These are phyloP conservation scores for Autographa pulchrina DNA, from an alignment of 2,888 invertebrate species.

Conservation along the genomic window DNA sequence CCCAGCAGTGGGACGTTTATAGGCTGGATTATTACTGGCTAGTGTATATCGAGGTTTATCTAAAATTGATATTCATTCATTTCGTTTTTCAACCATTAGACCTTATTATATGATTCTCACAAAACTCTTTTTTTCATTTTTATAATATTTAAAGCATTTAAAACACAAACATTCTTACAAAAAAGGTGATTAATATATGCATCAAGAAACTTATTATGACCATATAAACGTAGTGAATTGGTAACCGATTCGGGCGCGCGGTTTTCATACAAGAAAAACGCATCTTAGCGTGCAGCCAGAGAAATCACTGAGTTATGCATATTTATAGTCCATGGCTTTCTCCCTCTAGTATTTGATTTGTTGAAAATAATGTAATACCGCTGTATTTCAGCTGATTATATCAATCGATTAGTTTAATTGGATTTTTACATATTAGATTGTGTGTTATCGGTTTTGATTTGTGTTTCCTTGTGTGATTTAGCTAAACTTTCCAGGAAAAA, in stretches of 20 bases:
- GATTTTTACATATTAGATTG: conserved; percentile 9
- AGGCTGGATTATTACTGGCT: no score
- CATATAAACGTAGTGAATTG: conserved; percentile 22
- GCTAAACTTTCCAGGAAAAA: not conserved
- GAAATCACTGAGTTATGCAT: conserved; percentile 82
- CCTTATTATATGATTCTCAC: no score
- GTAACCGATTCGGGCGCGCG: conserved; percentile 51
- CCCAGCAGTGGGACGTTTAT: no score
- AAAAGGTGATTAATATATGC: conserved; percentile 9
- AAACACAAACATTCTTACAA: not conserved
- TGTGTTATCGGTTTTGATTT: not conserved
- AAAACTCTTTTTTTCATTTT: not conserved
- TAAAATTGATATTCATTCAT: not conserved
- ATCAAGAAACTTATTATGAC: conserved; percentile 15
- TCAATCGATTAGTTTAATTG: conserved; percentile 18
- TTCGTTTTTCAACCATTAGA: not conserved
- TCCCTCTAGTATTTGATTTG: conserved; percentile 68
- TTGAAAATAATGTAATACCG: conserved; percentile 38
- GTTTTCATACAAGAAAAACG: conserved; percentile 70
- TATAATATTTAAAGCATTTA: not conserved
- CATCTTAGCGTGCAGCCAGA: conserved; percentile 78
- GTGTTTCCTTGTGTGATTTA: not conserved
- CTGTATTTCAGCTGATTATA: conserved; percentile 20
- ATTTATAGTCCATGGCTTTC: conserved; percentile 83
- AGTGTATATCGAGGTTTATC: not conserved